These are phyloP conservation scores for Amniataba percoides DNA, from an alignment of 2,797 vertebrate species.

Conservation along the genomic window DNA sequence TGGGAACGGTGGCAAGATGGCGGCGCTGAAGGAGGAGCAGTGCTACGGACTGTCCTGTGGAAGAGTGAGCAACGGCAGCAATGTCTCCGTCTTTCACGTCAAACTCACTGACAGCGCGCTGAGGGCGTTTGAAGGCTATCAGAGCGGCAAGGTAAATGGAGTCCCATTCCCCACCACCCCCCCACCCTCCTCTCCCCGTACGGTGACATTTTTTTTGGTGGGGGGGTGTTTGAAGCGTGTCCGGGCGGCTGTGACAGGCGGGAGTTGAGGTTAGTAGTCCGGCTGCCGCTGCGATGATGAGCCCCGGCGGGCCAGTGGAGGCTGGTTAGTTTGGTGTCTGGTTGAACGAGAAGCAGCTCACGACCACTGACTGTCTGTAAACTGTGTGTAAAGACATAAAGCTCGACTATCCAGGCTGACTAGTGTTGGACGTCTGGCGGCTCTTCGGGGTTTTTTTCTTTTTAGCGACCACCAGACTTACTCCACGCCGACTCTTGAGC, in stretches of 20 bases:
- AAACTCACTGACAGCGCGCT: slow-evolving; percentile 97
- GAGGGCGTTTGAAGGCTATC: slow-evolving; percentile 93
- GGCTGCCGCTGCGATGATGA: slow-evolving; percentile 35
- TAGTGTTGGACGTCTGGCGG: neutral
- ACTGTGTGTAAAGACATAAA: too few relatives aligned
- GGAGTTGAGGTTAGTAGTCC: slow-evolving; percentile 61
- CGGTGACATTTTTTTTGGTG: slow-evolving; percentile 34
- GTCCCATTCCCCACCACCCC: too few relatives aligned
- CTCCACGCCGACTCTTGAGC: slow-evolving; percentile 21
- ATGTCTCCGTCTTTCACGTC: slow-evolving; percentile 95
- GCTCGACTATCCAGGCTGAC: slow-evolving; percentile 1
- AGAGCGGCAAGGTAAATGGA: slow-evolving; percentile 89
- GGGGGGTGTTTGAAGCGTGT: slow-evolving; percentile 39
- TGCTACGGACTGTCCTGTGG: slow-evolving; percentile 98
- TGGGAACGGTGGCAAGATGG: slow-evolving; percentile 96
- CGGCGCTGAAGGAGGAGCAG: slow-evolving; percentile 97
- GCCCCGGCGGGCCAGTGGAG: slow-evolving; percentile 2
- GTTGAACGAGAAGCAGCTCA: neutral
- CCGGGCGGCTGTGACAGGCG: slow-evolving; percentile 71
- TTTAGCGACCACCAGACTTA: slow-evolving; percentile 34
- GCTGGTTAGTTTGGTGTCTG: slow-evolving; percentile 25
- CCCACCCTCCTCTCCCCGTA: neutral
- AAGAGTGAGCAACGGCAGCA: slow-evolving; percentile 93
- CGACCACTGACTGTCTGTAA: too few relatives aligned
- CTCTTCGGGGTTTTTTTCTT: neutral